Evolutionary conservation across 1,140 invertebrate genomes (phyloP).

Genomic region (Oryzaephilus surinamensis): DNA sequence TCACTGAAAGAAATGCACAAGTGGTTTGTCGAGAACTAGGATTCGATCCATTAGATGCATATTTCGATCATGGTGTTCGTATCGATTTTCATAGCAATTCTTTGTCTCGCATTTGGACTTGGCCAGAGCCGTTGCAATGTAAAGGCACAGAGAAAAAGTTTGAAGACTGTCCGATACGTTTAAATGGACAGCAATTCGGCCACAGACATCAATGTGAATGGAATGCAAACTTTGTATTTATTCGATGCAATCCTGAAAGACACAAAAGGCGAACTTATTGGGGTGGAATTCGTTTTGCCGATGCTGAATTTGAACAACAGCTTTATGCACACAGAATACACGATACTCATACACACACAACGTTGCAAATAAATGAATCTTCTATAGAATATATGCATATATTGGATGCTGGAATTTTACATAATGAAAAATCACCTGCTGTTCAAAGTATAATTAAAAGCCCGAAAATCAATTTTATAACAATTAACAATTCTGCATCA

Average conservation of each 20-base stretch:
- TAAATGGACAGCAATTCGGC: slow-evolving; percentile 82
- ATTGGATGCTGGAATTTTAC: slow-evolving; percentile 88
- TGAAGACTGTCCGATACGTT: slow-evolving; percentile 76
- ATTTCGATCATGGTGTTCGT: slow-evolving; percentile 65
- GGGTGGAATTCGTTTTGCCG: slow-evolving; percentile 91
- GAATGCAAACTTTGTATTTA: slow-evolving; percentile 86
- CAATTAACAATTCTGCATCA: slow-evolving; percentile 72
- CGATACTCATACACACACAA: slow-evolving; percentile 65
- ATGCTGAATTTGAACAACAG: slow-evolving; percentile 79
- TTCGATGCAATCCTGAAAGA: slow-evolving; percentile 76
- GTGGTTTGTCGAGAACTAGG: slow-evolving; percentile 93
- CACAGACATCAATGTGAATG: slow-evolving; percentile 75
- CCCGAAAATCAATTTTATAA: slow-evolving; percentile 71
- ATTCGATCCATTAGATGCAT: slow-evolving; percentile 78
- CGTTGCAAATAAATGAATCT: slow-evolving; percentile 56
- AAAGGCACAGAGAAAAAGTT: slow-evolving; percentile 74
- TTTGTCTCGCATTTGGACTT: slow-evolving; percentile 76
- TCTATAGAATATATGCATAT: slow-evolving; percentile 76
- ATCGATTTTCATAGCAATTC: slow-evolving; percentile 80
- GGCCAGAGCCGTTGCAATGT: slow-evolving; percentile 85
- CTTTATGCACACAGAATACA: slow-evolving; percentile 72
- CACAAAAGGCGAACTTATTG: slow-evolving; percentile 70
- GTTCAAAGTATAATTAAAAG: slow-evolving; percentile 80
- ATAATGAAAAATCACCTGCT: slow-evolving; percentile 89
- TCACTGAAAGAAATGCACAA: slow-evolving; percentile 89